Percentiles rank a stretch among this genome's conserved stretches.
Conservation (phyloP, 2,888 invertebrate species). For the Nemotelus nigrinus region DNA sequence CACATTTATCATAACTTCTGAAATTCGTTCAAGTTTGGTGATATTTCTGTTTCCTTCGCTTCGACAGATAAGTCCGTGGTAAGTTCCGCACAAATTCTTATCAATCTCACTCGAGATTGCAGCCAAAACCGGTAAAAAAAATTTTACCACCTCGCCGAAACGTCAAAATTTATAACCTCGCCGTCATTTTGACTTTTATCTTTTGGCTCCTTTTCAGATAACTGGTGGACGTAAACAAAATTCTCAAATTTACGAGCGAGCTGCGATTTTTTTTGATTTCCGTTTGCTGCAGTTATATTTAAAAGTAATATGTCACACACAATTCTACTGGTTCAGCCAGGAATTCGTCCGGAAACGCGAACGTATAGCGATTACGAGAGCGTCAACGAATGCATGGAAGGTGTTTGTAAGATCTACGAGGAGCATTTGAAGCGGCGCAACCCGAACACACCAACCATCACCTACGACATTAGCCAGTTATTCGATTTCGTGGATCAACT, state of each 20-base stretch:
- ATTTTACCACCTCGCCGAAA: neutral
- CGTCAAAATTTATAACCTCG: slow-evolving; percentile 14
- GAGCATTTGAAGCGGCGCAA: slow-evolving; percentile 96
- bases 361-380: slow-evolving; percentile 99
- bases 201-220: neutral
- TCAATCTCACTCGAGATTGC: neutral
- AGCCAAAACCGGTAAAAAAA: neutral
- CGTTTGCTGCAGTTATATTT: neutral
- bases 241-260: neutral
- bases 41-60: too few species aligned
- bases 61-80: neutral
- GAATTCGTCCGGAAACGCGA: slow-evolving; percentile 90
- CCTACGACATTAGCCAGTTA: slow-evolving; percentile 97
- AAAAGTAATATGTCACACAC: slow-evolving; percentile 83
- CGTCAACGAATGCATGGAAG: slow-evolving; percentile 97
- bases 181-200: slow-evolving; percentile 15
- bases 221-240: slow-evolving; percentile 29
- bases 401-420: slow-evolving; percentile 98
- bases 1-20: neutral
- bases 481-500: slow-evolving; percentile 98
- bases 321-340: slow-evolving; percentile 94
- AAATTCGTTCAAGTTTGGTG: neutral
- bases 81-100: neutral
- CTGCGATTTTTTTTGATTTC: neutral
- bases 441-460: slow-evolving; percentile 95